A percentile compares a stretch with the other conserved stretches of the same genome.
Evolutionary conservation across 2,113 vertebrate genomes (phyloP).

Genomic region (Vimba vimba): DNA sequence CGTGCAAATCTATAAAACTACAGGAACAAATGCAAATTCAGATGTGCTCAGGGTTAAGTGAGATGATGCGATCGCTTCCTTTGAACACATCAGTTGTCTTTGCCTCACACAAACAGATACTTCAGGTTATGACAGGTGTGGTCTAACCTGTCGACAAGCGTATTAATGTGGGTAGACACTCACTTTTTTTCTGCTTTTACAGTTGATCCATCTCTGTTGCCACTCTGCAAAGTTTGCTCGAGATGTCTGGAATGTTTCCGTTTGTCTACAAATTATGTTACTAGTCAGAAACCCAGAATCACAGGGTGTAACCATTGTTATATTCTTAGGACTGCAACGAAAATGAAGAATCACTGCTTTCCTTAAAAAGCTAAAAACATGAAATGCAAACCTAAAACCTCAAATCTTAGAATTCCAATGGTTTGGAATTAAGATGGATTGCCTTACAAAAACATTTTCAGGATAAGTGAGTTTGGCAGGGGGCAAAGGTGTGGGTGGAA

Average conservation of each 20-base stretch:
- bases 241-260: constrained; percentile 27
- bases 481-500: constrained; percentile 63
- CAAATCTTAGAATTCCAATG: constrained; percentile 36
- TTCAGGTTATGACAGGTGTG: constrained; percentile 49
- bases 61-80: constrained; percentile 50
- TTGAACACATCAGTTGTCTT: constrained; percentile 63
- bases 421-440: constrained; percentile 40
- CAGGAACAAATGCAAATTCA: constrained; percentile 49
- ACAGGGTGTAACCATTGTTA: constrained; percentile 57
- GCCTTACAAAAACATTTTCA: constrained; percentile 30
- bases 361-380: constrained; percentile 56
- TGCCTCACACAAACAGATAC: constrained; percentile 58
- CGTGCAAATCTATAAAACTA: constrained; percentile 63
- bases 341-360: constrained; percentile 54
- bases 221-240: constrained; percentile 4
- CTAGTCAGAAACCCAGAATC: constrained; percentile 53
- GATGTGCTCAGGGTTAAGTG: constrained; percentile 59
- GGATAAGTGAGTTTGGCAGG: constrained; percentile 52
- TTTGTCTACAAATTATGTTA: background rate
- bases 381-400: background rate
- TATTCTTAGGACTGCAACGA: constrained; percentile 43
- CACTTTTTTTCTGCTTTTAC: constrained; percentile 18
- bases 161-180: constrained; percentile 11
- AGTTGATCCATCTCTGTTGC: background rate
- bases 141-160: constrained; percentile 33